Conservation (phyloP, 2,888 invertebrate genomes). For the Agonum fuliginosum region DNA sequence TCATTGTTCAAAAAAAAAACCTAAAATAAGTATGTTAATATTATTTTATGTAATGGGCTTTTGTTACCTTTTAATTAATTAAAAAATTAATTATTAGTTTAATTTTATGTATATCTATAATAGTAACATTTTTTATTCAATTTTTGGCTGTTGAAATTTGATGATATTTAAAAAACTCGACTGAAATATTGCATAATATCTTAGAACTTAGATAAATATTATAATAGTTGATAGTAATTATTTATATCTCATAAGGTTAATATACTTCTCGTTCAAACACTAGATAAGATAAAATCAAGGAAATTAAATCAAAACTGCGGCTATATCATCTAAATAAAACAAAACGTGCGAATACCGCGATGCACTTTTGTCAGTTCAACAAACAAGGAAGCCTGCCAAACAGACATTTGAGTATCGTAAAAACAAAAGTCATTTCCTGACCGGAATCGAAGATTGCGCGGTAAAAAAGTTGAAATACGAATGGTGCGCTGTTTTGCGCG, state of each 20-base stretch:
- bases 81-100: too few relatives aligned
- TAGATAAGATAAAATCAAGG: slow-evolving; percentile 33
- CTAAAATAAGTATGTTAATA: too few relatives aligned
- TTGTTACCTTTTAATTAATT: too few relatives aligned
- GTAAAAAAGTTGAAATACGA: slow-evolving; percentile 10
- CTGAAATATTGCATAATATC: too few relatives aligned
- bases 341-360: too few relatives aligned
- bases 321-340: neutral
- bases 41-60: too few relatives aligned
- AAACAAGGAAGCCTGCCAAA: slow-evolving; percentile 13
- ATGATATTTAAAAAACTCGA: too few relatives aligned
- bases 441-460: neutral
- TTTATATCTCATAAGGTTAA: slow-evolving; percentile 36
- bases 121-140: too few relatives aligned
- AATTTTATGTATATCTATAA: too few relatives aligned
- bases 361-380: neutral
- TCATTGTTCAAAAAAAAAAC: too few relatives aligned
- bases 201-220: neutral
- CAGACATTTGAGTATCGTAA: neutral
- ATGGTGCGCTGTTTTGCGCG: neutral
- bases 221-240: neutral
- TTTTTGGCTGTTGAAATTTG: too few relatives aligned
- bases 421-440: slow-evolving; percentile 3
- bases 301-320: neutral
- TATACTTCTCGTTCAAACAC: slow-evolving; percentile 4